These are phyloP conservation scores for Cheilosia grossa DNA, from an alignment of 2,888 invertebrate species.

Conservation along the genomic window DNA sequence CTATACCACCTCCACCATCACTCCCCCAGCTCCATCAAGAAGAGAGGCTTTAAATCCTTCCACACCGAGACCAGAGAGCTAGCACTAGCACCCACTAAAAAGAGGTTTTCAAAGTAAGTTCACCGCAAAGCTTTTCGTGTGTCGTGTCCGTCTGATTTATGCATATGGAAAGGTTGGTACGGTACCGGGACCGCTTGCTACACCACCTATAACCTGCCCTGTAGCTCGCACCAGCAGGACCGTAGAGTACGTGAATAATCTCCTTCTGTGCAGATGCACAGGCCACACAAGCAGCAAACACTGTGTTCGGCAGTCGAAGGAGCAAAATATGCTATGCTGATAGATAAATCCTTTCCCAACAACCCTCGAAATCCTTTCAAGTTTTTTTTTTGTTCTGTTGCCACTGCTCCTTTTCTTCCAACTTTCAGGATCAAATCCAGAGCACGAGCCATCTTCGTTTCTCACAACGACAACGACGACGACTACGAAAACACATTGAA, in stretches of 20 bases:
- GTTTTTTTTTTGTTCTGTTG: slow-evolving; percentile 30
- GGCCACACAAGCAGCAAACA: slow-evolving; percentile 58
- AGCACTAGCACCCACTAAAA: slow-evolving; percentile 65
- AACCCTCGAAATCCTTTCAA: slow-evolving; percentile 73
- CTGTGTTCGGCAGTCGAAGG: slow-evolving; percentile 54
- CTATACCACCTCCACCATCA: not conserved
- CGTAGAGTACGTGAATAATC: slow-evolving; percentile 71
- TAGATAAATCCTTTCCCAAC: slow-evolving; percentile 74
- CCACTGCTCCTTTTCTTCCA: slow-evolving; percentile 67
- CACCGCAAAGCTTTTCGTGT: slow-evolving; percentile 76
- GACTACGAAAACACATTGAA: slow-evolving; percentile 70
- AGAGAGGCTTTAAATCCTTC: slow-evolving; percentile 66
- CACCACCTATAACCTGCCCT: slow-evolving; percentile 54
- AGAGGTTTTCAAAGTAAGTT: slow-evolving; percentile 76
- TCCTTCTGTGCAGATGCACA: slow-evolving; percentile 67
- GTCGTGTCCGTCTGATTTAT: slow-evolving; percentile 76
- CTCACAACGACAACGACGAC: slow-evolving; percentile 71
- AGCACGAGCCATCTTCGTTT: slow-evolving; percentile 76
- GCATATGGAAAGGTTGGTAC: slow-evolving; percentile 74
- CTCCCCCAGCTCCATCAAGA: slow-evolving; percentile 24
- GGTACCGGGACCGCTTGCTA: slow-evolving; percentile 39
- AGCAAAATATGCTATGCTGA: slow-evolving; percentile 71
- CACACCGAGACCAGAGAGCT: slow-evolving; percentile 23
- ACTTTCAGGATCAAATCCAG: slow-evolving; percentile 75
- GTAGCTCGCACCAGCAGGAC: slow-evolving; percentile 44